Base-by-base conservation (phyloP, 1,140 invertebrate species). In the Harlomillsia oculata region DNA sequence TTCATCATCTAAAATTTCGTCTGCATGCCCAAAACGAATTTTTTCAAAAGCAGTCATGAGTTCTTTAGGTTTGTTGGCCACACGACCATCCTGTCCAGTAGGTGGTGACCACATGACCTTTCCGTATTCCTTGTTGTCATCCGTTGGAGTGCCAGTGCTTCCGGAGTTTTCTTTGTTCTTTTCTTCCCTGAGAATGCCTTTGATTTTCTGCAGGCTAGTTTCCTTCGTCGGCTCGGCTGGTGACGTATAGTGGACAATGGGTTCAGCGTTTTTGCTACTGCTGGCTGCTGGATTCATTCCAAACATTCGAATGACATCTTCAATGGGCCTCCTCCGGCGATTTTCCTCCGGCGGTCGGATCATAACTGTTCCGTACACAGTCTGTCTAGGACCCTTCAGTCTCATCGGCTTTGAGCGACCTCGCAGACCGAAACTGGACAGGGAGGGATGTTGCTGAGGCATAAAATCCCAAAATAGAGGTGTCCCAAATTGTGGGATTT, bases 401-500 rank as follows among this genome's bases (percentile, higher is more conserved):
- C 50, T 20, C 1, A 59, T 28, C 6, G 29, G 14, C 16, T 34
- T 48, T 21, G 25, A 30, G 21, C 46, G 46, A 2, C 45, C 45
- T 20, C 40, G 16, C 2, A 57, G n/a, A 14, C 53, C 57, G 21
- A 62, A 63, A 30, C 46, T 44, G 16, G 34, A 25, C 26, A 44
- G 29, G 21, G 43, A 21, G 28, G 16, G 25, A 14, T 40, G 43
- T 18, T 41, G 21, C 25, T 29, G 25, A 13, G 53, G 26, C 16
- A 57, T 30, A 23, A 55, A 20, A 6, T 58, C 50, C 53, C 56
- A 62, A 39, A 62, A 62, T 13, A 58, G 32, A 3, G 53, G 54
- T 18, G 28, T 32, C 23, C 51, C 55, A 29, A 61, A 85, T 36
- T 82, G 81, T 28, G 83, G 83, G 60, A 89, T 80, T 72, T 88